Percentiles rank a stretch among this genome's conserved stretches.
Conservation (phyloP, 30 jellyfish, hydroid and myxozoan genomes). For the Hydra vulgaris region DNA sequence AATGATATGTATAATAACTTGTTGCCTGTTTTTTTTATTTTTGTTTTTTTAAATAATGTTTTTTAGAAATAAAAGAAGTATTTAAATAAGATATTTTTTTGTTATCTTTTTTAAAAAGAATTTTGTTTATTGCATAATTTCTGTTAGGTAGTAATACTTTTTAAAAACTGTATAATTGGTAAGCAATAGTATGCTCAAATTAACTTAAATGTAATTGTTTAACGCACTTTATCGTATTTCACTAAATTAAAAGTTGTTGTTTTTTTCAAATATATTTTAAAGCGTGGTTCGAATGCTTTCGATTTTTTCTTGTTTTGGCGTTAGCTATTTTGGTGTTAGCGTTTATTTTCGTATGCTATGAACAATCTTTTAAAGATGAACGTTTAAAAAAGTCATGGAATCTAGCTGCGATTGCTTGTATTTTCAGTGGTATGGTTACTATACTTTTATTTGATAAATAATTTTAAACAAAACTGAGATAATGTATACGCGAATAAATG, state of each 20-base stretch:
- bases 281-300: conserved; percentile 6
- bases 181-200: too few species aligned
- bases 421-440: background rate
- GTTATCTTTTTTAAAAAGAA: too few species aligned
- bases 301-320: background rate
- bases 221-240: too few species aligned
- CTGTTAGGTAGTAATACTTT: too few species aligned
- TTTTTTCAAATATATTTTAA: background rate
- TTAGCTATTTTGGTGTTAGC: background rate
- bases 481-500: background rate
- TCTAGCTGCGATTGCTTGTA: background rate
- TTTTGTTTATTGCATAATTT: too few species aligned
- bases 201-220: too few species aligned
- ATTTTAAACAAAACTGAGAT: background rate
- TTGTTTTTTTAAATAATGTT: background rate
- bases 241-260: too few species aligned
- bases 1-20: background rate
- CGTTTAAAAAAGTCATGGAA: background rate
- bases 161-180: too few species aligned
- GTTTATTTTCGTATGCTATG: background rate
- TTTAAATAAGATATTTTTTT: background rate
- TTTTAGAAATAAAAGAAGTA: too few species aligned
- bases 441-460: background rate
- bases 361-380: background rate
- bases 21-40: background rate